Percentiles rank a stretch among this genome's conserved stretches.
These are phyloP conservation scores for Conchocele bisecta DNA, from an alignment of 2,888 invertebrate genomes.

Conservation along the genomic window DNA sequence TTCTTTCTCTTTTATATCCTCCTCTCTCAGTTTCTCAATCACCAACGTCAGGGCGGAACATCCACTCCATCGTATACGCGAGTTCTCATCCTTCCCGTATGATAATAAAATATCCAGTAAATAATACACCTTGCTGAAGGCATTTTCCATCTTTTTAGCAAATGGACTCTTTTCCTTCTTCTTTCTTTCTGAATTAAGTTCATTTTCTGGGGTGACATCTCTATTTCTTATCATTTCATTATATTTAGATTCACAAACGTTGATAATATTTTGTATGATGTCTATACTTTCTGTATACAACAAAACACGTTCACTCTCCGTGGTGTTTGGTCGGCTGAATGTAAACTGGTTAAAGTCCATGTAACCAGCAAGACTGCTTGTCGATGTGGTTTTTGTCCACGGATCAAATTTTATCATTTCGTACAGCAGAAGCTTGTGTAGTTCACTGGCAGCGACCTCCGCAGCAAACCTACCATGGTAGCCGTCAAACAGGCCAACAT, in stretches of 20 bases:
- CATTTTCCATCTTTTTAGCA: slow-evolving; percentile 68
- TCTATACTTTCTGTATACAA: slow-evolving; percentile 71
- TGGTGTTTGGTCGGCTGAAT: slow-evolving; percentile 66
- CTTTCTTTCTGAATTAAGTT: slow-evolving; percentile 16
- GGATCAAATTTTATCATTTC: slow-evolving; percentile 81
- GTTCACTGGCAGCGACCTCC: slow-evolving; percentile 76
- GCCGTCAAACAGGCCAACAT: slow-evolving; percentile 79
- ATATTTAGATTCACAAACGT: slow-evolving; percentile 75
- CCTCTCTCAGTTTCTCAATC: slow-evolving; percentile 59
- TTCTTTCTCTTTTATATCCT: slow-evolving; percentile 12
- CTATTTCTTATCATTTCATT: slow-evolving; percentile 62
- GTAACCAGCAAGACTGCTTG: slow-evolving; percentile 66
- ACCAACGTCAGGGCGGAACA: slow-evolving; percentile 77
- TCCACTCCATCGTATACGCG: slow-evolving; percentile 81
- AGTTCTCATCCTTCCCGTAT: slow-evolving; percentile 80
- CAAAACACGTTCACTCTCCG: slow-evolving; percentile 65
- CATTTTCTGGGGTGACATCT: slow-evolving; percentile 13
- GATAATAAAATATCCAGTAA: slow-evolving; percentile 78
- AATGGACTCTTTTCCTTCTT: slow-evolving; percentile 65
- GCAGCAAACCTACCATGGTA: slow-evolving; percentile 80
- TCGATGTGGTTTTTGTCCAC: slow-evolving; percentile 69
- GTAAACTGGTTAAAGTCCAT: slow-evolving; percentile 65
- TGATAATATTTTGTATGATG: slow-evolving; percentile 76
- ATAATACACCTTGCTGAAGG: slow-evolving; percentile 76
- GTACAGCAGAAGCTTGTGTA: slow-evolving; percentile 77